Evolutionary conservation across 2,113 vertebrate species (phyloP), one percentile per base, ranked within the genome.

Genomic region (Pelusios castaneus): DNA sequence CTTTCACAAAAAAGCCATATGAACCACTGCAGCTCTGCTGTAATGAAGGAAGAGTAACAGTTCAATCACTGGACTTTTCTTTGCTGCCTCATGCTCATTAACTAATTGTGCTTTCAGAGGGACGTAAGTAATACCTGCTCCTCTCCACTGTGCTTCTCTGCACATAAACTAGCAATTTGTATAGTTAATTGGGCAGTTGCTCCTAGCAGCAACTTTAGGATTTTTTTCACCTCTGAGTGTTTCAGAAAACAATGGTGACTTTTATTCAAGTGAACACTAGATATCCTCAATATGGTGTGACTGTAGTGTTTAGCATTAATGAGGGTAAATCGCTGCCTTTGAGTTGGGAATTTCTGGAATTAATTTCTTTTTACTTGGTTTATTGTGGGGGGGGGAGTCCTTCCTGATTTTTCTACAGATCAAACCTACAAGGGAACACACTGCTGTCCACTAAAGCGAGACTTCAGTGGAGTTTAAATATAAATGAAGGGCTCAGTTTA

Each of bases 231-330:
- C 47, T 19, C 63, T 41, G 25, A 10, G 31, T 34, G 63, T n/a
- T 63, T 84, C 60, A 27, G 25, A 84, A 84, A 84, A 47, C 22
- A 60, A 34, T 24, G 3, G 60, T 51, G 34, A 41, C 34, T 70
- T 84, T 22, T 1, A 0, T 0, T 22, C 7, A 31, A 52, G 25
- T 89, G 77, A 90, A 2, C 12, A 27, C 6, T 70, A 0, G 0
- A 2, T 85, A 17, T 92, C 31, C 8, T 79, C 31, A 49, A 84
- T 84, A 51, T 49, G 21, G 27, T 47, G 34, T 14, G 22, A 75
- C 85, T 45, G 45, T 38, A 88, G 16, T 47, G 2, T 11, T 82
- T 85, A 13, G 55, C 77, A 82, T 73, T 56, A 60, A 25, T 78
- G 22, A 49, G 31, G 11, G 82, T 85, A 76, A 76, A 76, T 8